A percentile compares a stretch with the other conserved stretches of the same genome.
Conservation (phyloP, 2,888 invertebrate species). For the Laothoe populi region DNA sequence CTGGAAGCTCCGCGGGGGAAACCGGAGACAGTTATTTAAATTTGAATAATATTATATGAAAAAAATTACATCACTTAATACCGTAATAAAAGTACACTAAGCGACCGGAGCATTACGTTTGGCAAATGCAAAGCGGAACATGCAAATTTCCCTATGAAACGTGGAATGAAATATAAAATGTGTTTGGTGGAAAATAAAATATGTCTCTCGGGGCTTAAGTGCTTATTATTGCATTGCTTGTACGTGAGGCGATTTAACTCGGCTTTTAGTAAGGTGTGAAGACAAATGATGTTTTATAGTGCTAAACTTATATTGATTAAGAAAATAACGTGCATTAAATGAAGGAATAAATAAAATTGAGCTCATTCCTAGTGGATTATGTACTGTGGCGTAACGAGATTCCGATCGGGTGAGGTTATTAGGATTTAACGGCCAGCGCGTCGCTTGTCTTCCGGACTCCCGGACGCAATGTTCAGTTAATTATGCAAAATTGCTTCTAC, state of each 20-base stretch:
- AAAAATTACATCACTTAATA: constrained; percentile 86
- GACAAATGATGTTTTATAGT: constrained; percentile 47
- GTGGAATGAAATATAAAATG: constrained; percentile 84
- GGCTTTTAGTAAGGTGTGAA: constrained; percentile 59
- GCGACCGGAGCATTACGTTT: constrained; percentile 82
- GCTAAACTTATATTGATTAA: constrained; percentile 22
- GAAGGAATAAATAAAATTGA: constrained; percentile 56
- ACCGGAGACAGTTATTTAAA: constrained; percentile 86
- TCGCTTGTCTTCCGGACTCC: constrained; percentile 58
- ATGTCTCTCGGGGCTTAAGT: constrained; percentile 72
- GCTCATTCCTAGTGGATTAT: constrained; percentile 69
- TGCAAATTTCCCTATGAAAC: constrained; percentile 82
- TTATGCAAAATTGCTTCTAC: constrained; percentile 84
- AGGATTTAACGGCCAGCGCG: constrained; percentile 75
- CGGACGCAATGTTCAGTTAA: constrained; percentile 68
- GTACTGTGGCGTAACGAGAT: constrained; percentile 75
- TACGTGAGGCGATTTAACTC: constrained; percentile 80
- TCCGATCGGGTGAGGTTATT: constrained; percentile 78
- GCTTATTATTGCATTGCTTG: constrained; percentile 81
- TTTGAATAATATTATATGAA: constrained; percentile 86
- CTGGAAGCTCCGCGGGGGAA: constrained; percentile 76
- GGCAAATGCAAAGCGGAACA: constrained; percentile 78
- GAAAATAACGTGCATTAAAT: constrained; percentile 13
- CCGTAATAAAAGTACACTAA: constrained; percentile 86
- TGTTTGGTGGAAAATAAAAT: constrained; percentile 80